These are phyloP conservation scores for Tethya wilhelma DNA, from an alignment of 37 sponge, comb jelly and placozoan species.

Conservation along the genomic window DNA sequence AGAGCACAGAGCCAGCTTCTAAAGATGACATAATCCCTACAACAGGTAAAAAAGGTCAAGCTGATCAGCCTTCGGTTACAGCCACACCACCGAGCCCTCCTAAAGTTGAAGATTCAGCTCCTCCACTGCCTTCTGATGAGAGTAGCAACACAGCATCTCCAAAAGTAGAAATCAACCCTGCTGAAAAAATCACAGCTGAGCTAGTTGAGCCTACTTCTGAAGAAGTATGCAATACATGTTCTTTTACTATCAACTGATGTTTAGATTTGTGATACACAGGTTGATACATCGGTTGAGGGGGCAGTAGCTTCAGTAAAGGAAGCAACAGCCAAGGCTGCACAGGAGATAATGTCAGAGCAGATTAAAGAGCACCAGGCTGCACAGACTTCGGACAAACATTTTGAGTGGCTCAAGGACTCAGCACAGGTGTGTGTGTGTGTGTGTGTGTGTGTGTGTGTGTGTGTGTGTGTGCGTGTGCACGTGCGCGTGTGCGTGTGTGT, in stretches of 20 bases:
- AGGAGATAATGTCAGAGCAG: too few relatives aligned
- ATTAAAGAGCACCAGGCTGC: background rate
- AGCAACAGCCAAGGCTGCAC: background rate
- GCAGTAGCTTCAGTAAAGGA: slow-evolving; percentile 11
- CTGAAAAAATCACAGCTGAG: background rate
- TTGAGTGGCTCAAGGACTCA: slow-evolving; percentile 13
- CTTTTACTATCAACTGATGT: background rate
- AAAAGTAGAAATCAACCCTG: background rate
- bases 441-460: too few relatives aligned
- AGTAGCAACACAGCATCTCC: too few relatives aligned
- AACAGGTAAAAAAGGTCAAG: background rate
- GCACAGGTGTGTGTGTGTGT: too few relatives aligned
- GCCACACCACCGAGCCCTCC: background rate
- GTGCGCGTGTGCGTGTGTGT: too few relatives aligned
- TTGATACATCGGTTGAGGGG: background rate
- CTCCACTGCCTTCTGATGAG: background rate
- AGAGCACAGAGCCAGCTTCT: background rate
- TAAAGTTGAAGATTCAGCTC: background rate
- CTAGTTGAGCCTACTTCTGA: background rate
- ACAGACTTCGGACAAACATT: slow-evolving; percentile 10
- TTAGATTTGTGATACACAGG: background rate
- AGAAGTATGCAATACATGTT: background rate
- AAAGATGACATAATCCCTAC: too few relatives aligned
- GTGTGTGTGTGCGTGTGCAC: too few relatives aligned
- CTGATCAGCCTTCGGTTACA: background rate